Conservation (phyloP, 1,140 invertebrate genomes). For the Phenacoccus solenopsis region DNA sequence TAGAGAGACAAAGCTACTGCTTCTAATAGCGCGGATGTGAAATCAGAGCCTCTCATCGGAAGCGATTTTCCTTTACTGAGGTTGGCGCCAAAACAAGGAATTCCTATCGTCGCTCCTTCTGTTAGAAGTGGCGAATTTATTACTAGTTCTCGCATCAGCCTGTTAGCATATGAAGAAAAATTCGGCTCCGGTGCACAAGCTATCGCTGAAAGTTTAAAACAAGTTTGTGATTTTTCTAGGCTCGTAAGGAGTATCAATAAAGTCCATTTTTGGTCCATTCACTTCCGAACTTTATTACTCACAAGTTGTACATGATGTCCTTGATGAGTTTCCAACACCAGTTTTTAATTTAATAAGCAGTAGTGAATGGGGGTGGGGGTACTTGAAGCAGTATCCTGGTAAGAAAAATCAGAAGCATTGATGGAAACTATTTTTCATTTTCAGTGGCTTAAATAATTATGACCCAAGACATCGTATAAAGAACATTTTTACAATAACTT, state of each 20-base stretch:
- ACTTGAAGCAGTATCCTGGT: neutral
- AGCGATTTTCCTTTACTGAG: constrained; percentile 29
- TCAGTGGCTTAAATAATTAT: neutral
- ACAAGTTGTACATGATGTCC: no score
- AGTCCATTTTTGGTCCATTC: no score
- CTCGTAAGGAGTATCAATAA: no score
- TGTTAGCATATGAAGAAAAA: constrained; percentile 19
- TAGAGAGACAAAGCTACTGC: neutral
- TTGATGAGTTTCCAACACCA: no score
- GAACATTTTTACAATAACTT: no score
- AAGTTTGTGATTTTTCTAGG: no score
- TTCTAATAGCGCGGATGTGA: neutral
- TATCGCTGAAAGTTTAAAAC: constrained; percentile 16
- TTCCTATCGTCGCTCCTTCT: constrained; percentile 50
- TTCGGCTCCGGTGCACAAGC: neutral
- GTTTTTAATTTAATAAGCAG: no score
- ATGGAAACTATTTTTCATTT: neutral
- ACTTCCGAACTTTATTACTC: no score
- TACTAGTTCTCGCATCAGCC: constrained; percentile 18
- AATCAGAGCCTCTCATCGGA: neutral
- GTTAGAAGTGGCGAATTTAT: constrained; percentile 33
- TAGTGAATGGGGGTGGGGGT: no score
- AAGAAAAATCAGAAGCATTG: neutral
- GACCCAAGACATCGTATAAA: no score
- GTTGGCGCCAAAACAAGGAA: constrained; percentile 39